phyloP scores from a whole-genome alignment of 2,888 invertebrate species.

The Aricia artaxerxes region DNA sequence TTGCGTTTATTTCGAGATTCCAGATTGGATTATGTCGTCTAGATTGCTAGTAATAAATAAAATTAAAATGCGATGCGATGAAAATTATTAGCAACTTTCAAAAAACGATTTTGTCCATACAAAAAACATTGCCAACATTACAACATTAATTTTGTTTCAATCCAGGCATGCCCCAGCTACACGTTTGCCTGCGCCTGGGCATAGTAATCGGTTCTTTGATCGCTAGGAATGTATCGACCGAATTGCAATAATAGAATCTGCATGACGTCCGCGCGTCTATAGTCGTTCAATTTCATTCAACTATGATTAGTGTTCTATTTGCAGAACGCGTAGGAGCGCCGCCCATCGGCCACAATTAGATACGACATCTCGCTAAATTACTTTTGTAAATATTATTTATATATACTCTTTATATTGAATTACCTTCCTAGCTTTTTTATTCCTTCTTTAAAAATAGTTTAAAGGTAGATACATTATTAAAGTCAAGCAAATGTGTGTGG shows the following conservation, averaged over 20 bases:
- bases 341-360: neutral
- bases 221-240: neutral
- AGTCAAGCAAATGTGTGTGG: no score
- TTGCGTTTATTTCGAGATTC: constrained; percentile 41
- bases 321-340: neutral
- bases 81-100: no score
- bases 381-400: neutral
- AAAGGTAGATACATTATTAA: no score
- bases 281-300: constrained; percentile 19
- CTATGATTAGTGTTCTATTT: constrained; percentile 16
- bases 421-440: neutral
- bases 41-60: neutral
- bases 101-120: no score
- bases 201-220: neutral
- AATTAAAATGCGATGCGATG: no score
- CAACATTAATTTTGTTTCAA: neutral
- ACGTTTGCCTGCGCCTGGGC: neutral
- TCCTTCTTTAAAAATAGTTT: neutral
- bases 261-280: neutral
- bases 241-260: neutral
- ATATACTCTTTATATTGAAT: neutral
- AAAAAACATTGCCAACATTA: no score
- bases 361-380: neutral
- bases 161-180: neutral
- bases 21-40: neutral